Evolutionary conservation across 2,797 vertebrate genomes (phyloP), one percentile per base, ranked within the genome.

Genomic region (Molossus molossus): DNA sequence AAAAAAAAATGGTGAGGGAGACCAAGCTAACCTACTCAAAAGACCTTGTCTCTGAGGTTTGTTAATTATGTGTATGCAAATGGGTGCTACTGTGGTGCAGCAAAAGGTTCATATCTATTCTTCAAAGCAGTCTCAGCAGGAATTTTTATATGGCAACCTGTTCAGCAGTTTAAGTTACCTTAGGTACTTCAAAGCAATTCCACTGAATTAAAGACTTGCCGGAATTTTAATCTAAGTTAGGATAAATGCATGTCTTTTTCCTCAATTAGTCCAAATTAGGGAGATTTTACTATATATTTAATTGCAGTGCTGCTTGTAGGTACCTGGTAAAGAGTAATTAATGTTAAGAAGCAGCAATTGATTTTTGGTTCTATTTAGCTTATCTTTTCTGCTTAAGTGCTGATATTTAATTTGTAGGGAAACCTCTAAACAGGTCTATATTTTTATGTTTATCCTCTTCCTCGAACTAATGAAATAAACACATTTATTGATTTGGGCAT

Each of bases 331-430:
- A 95, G 29, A 95, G 77, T 95, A 97, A 96, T 96, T 94, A 90
- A 96, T 97, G 89, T 65, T 85, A 87, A 96, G 75, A 97, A 94
- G 77, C 45, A 96, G 60, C 21, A 80, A 92, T 96, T 95, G 94
- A 96, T 97, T 98, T 97, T 97, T 91, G 45, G 18, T 95, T 91
- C 81, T 96, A 21, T 97, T 97, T 97, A 87, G 60, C 92, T 97
- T 97, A 95, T 96, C 95, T 96, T 96, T 96, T 95, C 81, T 95
- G 67, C 87, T 94, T 96, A 97, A 97, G 64, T 94, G 84, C 90
- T 90, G 33, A 69, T 88, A 93, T 87, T 94, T 97, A 96, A 95
- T 96, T 97, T 96, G 81, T 87, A 86, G 25, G 21, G 55, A 96
- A 96, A 94, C 55, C 73, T 92, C 53, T 95, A 83, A 97, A 82